These are phyloP conservation scores for Aricia agestis DNA, from an alignment of 1,140 invertebrate species.

Conservation along the genomic window DNA sequence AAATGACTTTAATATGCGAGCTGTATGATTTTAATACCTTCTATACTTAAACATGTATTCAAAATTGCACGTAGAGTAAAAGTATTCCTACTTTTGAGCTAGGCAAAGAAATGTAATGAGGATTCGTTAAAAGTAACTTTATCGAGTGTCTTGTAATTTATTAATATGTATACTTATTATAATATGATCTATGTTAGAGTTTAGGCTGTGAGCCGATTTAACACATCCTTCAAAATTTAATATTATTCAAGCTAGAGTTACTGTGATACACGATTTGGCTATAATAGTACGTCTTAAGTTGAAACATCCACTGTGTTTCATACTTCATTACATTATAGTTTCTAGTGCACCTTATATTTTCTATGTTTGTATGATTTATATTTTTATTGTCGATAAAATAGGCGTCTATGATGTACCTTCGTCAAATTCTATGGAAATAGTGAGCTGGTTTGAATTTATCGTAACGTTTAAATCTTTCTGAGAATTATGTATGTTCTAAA, in stretches of 20 bases:
- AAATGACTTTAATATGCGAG: not conserved
- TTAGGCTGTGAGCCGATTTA: constrained; percentile 69
- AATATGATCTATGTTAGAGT: constrained; percentile 52
- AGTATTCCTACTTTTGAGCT: constrained; percentile 20
- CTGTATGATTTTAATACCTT: not conserved
- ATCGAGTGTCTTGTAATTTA: constrained; percentile 50
- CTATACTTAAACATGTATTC: not conserved
- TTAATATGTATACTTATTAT: constrained; percentile 49
- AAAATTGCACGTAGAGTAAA: constrained; percentile 22
- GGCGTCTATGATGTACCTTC: constrained; percentile 2
- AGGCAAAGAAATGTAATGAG: constrained; percentile 19
- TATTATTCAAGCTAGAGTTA: constrained; percentile 73
- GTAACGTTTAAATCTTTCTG: constrained; percentile 20
- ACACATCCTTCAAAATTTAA: constrained; percentile 65
- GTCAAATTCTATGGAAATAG: constrained; percentile 18
- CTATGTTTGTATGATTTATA: constrained; percentile 3
- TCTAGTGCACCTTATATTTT: not conserved
- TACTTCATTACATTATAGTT: not conserved
- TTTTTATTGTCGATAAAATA: constrained; percentile 4
- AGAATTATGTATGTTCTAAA: constrained; percentile 13
- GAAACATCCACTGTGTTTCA: not conserved
- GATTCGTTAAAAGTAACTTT: constrained; percentile 33
- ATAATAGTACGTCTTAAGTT: constrained; percentile 36
- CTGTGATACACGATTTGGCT: constrained; percentile 74
- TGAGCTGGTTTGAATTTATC: constrained; percentile 29